Conservation (phyloP, 2,113 vertebrate genomes). For the Pangasianodon gigas region DNA sequence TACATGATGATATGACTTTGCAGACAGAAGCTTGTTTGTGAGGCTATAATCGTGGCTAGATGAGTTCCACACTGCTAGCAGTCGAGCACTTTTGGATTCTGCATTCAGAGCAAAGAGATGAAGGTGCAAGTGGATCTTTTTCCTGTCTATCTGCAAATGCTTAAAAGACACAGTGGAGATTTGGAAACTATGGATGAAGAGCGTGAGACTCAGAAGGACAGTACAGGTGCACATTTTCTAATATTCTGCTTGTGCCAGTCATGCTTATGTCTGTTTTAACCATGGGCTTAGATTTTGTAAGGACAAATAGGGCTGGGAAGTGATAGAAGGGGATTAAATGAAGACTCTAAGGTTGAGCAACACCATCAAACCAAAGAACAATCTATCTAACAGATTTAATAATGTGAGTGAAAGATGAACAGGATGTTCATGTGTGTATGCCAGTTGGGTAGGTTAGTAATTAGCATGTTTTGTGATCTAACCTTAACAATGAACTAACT, state of each 20-base stretch:
- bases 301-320: not conserved
- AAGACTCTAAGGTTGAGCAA: not conserved
- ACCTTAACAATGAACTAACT: not conserved
- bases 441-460: too few relatives aligned
- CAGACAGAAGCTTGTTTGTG: constrained; percentile 50
- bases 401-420: not conserved
- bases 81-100: constrained; percentile 38
- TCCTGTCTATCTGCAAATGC: constrained; percentile 53
- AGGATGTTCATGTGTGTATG: not conserved
- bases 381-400: not conserved
- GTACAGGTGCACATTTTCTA: constrained; percentile 28
- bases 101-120: constrained; percentile 34
- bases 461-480: not conserved
- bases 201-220: constrained; percentile 18
- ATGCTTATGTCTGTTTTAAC: not conserved
- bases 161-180: constrained; percentile 42
- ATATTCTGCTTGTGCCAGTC: not conserved
- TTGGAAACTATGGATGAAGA: constrained; percentile 18
- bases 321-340: not conserved
- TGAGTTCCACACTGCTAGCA: constrained; percentile 31
- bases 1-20: constrained; percentile 51
- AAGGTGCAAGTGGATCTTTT: constrained; percentile 45
- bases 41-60: constrained; percentile 47
- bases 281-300: not conserved
- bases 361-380: not conserved